Base-by-base conservation (phyloP, 2,797 vertebrate species). In the Bradypus variegatus region DNA sequence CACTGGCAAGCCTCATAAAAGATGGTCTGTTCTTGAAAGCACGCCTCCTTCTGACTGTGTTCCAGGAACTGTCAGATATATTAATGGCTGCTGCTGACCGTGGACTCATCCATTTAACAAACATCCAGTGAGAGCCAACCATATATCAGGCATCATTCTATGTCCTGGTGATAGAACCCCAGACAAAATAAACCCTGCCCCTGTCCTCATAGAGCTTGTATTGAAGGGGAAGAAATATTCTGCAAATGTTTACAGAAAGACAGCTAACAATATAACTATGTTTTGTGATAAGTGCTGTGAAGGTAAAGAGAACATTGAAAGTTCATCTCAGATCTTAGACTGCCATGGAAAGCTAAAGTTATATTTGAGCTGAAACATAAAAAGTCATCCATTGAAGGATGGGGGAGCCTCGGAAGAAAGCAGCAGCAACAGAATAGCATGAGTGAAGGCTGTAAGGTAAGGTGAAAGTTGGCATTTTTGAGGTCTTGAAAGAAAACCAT, bases 11-110 rank as follows among this genome's bases (percentile, higher is more conserved):
- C 8, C 64, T 89, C 27, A 2, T 69, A 79, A 92, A 87, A 92
- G 89, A 85, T 73, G 45, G 72, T 58, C 76, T 87, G 27, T 89
- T 93, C 55, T 92, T 94, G 78, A 94, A 90, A 86, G 73, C 25
- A 27, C 76, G 53, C 60, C 64, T 48, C 62, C 53, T 16, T 15
- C 5, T n/a, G 95, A 55, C 72, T 91, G 86, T 48, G 70, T 75
- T 95, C 77, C 45, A 86, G 91, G 90, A 96, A 82, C 88, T 90
- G 50, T 50, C 78, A 64, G 2, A 0, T 29, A 45, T 41, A 21
- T 81, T 36, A 55, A 29, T 13, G 65, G 50, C 23, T 33, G 53
- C 55, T 23, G 21, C 16, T 5, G 45, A 45, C 4, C 33, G 21
- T 7, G 8, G 53, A 18, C 18, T 45, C 38, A n/a, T 70, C 85